Evolutionary conservation across 2,113 vertebrate genomes (phyloP), one percentile per base, ranked within the genome.

Genomic region (Archilochus colubris): DNA sequence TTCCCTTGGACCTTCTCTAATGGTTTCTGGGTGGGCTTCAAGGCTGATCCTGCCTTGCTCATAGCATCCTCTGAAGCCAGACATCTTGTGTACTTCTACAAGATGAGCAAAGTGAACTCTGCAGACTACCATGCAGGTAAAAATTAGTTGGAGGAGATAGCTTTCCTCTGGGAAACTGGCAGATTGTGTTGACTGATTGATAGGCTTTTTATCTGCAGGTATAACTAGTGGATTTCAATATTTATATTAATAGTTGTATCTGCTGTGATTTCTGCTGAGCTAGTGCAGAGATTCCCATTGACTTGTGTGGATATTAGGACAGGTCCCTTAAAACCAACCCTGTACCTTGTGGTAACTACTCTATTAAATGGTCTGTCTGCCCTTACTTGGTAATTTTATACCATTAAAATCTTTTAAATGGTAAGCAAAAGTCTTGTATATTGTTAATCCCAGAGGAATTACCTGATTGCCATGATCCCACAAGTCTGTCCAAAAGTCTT

Each of bases 401-500:
- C 18, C 3, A 2, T 4, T 70, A 77, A 82, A 77, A 31, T 48
- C 68, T 21, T 62, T 74, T 48, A 86, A 66, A n/a, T 80, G 50
- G 9, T 86, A 86, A 86, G 51, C 50, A 89, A 51, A 79, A 84
- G 24, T 75, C 24, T 79, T 69, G 15, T 64, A 24, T 69, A 46
- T 55, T 82, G 28, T 67, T 89, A 93, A 61, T 80, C 59, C 1
- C 0, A 19, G 63, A 93, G 68, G 75, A 93, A 61, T 93, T 94
- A 53, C 48, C 38, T 72, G 67, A 63, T 91, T 93, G 80, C 33
- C 33, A 19, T 14, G 48, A 64, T 86, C 63, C 82, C 75, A 83
- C n/a, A 94, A 53, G 59, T 91, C 76, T 95, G 83, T 55, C 79
- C 75, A 83, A n/a, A 94, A 57, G 59, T 91, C 76, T 95, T 89